Conservation (phyloP, 2,888 invertebrate genomes). For the Branchellion lobata region DNA sequence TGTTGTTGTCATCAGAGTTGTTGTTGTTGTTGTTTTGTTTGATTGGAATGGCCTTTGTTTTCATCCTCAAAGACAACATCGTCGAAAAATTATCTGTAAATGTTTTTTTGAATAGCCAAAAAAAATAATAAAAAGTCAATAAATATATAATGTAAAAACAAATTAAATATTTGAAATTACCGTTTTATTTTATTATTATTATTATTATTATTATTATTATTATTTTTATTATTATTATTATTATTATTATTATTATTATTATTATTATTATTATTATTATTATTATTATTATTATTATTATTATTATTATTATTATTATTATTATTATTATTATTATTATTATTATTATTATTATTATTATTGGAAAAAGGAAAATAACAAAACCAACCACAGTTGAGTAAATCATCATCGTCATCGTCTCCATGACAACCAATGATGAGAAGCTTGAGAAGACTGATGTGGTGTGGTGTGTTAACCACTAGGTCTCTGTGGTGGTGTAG, state of each 20-base stretch:
- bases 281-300: background rate
- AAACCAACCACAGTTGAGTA: too few relatives aligned
- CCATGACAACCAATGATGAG: slow-evolving; percentile 66
- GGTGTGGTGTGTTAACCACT: slow-evolving; percentile 73
- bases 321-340: too few relatives aligned
- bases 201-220: background rate
- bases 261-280: background rate
- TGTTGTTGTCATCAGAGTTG: background rate
- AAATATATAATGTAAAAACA: too few relatives aligned
- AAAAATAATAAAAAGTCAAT: too few relatives aligned
- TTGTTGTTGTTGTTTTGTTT: background rate
- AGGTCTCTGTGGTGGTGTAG: slow-evolving; percentile 71
- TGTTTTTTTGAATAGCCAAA: too few relatives aligned
- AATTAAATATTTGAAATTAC: too few relatives aligned
- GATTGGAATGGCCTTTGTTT: background rate
- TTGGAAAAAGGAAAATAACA: too few relatives aligned
- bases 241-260: slow-evolving; percentile 6
- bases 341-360: background rate
- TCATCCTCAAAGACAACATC: background rate
- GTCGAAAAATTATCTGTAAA: background rate
- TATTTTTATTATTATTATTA: slow-evolving; percentile 1
- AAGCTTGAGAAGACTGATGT: slow-evolving; percentile 73
- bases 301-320: too few relatives aligned
- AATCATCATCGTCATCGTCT: background rate
- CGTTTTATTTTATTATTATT: too few relatives aligned